Base-by-base conservation (phyloP, 2,113 vertebrate species). In the Nothobranchius furzeri region DNA sequence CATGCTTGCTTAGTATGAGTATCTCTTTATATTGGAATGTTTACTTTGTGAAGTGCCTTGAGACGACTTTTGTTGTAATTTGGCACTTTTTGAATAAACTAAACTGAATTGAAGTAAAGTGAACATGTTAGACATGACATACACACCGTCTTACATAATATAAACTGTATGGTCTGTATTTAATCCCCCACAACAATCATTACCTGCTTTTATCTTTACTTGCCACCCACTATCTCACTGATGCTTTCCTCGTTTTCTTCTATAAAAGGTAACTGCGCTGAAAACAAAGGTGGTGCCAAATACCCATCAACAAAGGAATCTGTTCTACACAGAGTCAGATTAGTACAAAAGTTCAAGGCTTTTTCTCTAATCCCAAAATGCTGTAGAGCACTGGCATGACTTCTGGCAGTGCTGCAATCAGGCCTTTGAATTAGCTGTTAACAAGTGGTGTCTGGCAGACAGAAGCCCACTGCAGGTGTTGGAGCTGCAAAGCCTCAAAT, bases 221-320 rank as follows among this genome's bases (percentile, higher is more conserved):
- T 58, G 36, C 36, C 40, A 40, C 45, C 48, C 13, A 35, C 10
- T 63, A 50, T 70, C 53, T 66, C 49, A 68, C 15, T 35, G 49
- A 46, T 51, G 36, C 13, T 70, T n/a, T 72, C 59, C 36, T 17
- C 5, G 15, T 52, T 60, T 80, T 57, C 50, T 75, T 74, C 79
- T 73, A 73, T 79, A 79, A 79, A 84, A 75, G 79, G 73, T 43
- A 1, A 43, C 68, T 71, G 76, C 66, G 17, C 52, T 75, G 7
- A 30, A 15, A 82, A 75, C 43, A 62, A 61, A 54, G 12, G 10
- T 20, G 4, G n/a, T 68, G 53, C 48, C 56, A 37, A 65, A 56
- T 78, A 15, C 40, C 40, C 53, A 59, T 71, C 58, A 79, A 71
- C 55, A 63, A 59, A 62, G 54, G 60, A 68, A 82, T 79, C 79